phyloP scores from a whole-genome alignment of 2,888 invertebrate species.

The Polyommatus icarus region DNA sequence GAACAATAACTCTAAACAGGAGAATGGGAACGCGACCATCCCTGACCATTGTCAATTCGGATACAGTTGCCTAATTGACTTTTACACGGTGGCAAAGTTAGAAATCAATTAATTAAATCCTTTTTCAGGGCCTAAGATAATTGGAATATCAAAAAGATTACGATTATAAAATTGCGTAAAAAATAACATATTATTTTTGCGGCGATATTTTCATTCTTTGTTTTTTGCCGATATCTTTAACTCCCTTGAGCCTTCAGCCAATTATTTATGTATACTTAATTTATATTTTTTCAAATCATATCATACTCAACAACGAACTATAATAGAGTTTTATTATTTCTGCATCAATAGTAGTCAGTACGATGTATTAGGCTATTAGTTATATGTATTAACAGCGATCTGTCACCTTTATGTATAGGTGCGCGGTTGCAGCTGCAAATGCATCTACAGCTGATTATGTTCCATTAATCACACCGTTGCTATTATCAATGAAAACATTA shows the following conservation, averaged over 20 bases:
- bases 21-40: conserved; percentile 66
- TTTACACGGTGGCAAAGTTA: conserved; percentile 48
- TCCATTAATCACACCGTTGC: conserved; percentile 7
- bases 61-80: conserved; percentile 69
- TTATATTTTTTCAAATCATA: background rate
- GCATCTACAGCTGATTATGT: conserved; percentile 3
- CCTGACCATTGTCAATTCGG: conserved; percentile 58
- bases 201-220: background rate
- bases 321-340: background rate
- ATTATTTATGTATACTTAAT: too few species aligned
- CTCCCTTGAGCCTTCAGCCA: background rate
- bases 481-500: background rate
- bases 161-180: background rate
- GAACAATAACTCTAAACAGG: background rate
- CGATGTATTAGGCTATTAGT: background rate
- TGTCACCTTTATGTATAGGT: background rate
- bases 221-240: too few species aligned
- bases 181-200: background rate
- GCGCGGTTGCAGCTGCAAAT: conserved; percentile 7
- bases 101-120: conserved; percentile 9
- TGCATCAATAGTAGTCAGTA: background rate
- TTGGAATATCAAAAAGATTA: background rate
- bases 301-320: too few species aligned
- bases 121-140: background rate
- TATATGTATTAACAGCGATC: background rate